Percentiles rank a stretch among this genome's conserved stretches.
Conservation (phyloP, 2,113 vertebrate genomes). For the Capra hircus region DNA sequence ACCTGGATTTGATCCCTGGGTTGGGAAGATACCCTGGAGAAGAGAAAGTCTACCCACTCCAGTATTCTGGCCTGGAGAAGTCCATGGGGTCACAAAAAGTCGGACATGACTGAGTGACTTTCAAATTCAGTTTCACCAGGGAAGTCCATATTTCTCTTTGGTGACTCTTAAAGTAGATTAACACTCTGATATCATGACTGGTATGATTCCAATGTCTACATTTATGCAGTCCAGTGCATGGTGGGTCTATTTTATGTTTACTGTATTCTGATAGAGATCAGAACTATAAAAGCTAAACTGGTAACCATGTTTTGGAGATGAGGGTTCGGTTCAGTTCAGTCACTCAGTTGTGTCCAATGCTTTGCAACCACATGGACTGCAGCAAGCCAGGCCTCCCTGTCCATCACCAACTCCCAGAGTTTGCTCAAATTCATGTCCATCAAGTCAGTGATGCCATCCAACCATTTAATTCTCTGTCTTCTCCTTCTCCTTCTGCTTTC, state of each 20-base stretch:
- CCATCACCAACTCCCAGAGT: background rate
- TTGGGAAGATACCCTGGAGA: background rate
- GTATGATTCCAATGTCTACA: background rate
- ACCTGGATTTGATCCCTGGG: background rate
- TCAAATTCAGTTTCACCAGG: background rate
- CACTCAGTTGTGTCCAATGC: fast-evolving
- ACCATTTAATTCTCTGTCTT: background rate
- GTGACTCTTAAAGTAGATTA: background rate
- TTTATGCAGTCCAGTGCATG: background rate
- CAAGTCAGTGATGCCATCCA: background rate
- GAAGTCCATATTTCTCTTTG: background rate
- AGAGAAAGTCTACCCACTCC: background rate
- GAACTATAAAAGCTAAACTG: background rate
- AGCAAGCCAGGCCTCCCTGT: background rate
- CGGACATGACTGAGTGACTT: background rate
- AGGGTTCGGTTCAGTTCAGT: background rate
- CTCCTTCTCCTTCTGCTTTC: background rate
- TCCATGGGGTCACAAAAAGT: background rate
- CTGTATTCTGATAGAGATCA: background rate
- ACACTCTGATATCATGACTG: background rate
- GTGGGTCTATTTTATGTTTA: background rate
- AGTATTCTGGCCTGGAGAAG: background rate
- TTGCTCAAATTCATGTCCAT: background rate
- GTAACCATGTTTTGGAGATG: background rate
- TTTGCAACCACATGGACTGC: background rate